These are phyloP conservation scores for Pentamera pediparva DNA, from an alignment of 53 echinoderm and acorn worm genomes.

Conservation along the genomic window DNA sequence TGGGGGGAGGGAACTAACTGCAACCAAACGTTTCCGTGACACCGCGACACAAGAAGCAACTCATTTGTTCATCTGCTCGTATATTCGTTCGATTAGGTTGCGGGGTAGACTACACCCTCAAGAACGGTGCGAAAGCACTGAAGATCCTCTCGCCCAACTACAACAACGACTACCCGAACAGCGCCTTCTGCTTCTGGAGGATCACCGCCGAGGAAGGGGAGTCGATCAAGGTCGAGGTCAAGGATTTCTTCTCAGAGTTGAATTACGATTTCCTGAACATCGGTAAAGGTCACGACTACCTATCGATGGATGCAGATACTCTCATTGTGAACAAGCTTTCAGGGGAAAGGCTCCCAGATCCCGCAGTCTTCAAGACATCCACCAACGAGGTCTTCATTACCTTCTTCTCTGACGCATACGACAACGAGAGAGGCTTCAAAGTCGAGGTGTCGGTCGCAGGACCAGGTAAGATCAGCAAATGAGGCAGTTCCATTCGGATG, in stretches of 20 bases:
- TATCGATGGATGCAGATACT: neutral
- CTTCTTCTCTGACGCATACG: slow-evolving; percentile 56
- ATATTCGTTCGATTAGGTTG: slow-evolving; percentile 25
- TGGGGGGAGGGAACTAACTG: neutral
- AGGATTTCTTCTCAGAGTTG: slow-evolving; percentile 43
- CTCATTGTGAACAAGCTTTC: slow-evolving; percentile 54
- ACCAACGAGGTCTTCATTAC: slow-evolving; percentile 50
- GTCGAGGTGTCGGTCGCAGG: slow-evolving; percentile 28
- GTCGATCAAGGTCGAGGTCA: slow-evolving; percentile 40
- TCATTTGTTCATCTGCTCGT: neutral
- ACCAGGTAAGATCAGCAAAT: neutral
- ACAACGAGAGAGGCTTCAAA: slow-evolving; percentile 48
- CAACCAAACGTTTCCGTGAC: neutral
- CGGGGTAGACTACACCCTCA: slow-evolving; percentile 23
- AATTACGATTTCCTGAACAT: slow-evolving; percentile 56
- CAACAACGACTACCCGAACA: slow-evolving; percentile 33
- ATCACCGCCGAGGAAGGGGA: slow-evolving; percentile 45
- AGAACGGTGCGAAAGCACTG: slow-evolving; percentile 16
- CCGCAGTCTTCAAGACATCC: slow-evolving; percentile 28
- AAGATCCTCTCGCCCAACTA: slow-evolving; percentile 35
- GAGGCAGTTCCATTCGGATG: neutral
- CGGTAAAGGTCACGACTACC: slow-evolving; percentile 35
- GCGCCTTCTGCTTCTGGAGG: slow-evolving; percentile 48
- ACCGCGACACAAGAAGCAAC: neutral
- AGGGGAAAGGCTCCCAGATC: slow-evolving; percentile 29